Evolutionary conservation across 2,113 vertebrate species (phyloP).

Genomic region (Stegastes partitus): DNA sequence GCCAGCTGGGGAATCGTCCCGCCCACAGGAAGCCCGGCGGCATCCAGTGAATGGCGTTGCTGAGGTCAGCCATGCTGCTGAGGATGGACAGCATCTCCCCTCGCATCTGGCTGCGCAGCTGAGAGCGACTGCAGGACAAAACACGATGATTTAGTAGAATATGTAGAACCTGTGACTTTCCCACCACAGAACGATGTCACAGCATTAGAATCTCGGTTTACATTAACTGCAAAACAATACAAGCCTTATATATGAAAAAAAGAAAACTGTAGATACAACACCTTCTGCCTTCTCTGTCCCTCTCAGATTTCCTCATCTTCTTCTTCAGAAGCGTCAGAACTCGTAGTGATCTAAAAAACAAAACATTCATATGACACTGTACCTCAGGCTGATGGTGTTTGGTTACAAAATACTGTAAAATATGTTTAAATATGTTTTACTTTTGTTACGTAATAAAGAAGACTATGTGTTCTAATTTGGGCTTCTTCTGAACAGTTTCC

Average conservation of each 20-base stretch:
- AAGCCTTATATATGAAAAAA: not conserved
- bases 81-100: slow-evolving; percentile 86
- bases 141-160: not conserved
- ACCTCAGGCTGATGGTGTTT: not conserved
- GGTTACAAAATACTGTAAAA: no score
- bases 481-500: no score
- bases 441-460: no score
- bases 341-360: slow-evolving; percentile 78
- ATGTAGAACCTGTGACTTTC: not conserved
- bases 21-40: slow-evolving; percentile 93
- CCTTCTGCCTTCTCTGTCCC: slow-evolving; percentile 54
- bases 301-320: slow-evolving; percentile 62
- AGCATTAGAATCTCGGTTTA: not conserved
- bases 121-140: slow-evolving; percentile 44
- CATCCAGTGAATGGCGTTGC: slow-evolving; percentile 95
- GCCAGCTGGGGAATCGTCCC: slow-evolving; percentile 89
- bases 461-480: no score
- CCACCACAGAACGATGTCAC: not conserved
- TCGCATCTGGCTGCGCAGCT: slow-evolving; percentile 70
- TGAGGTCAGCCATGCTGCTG: slow-evolving; percentile 87
- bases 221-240: not conserved
- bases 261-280: slow-evolving; percentile 32
- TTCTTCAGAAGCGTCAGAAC: slow-evolving; percentile 79
- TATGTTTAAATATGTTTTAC: no score
- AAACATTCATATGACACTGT: not conserved